phyloP scores from a whole-genome alignment of 1,140 invertebrate species.

The Pteromalus puparum region DNA sequence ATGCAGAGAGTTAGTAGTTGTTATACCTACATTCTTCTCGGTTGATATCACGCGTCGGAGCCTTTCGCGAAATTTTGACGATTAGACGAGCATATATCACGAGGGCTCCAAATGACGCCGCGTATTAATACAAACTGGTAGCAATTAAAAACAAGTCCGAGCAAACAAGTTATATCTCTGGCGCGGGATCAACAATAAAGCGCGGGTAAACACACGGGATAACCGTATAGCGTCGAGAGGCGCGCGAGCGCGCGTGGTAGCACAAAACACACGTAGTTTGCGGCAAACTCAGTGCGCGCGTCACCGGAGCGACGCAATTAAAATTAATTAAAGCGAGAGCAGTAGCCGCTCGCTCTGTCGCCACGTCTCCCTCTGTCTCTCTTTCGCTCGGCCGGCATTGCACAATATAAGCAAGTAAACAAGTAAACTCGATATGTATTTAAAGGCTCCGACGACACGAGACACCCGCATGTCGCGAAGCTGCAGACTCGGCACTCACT shows the following conservation, averaged over 20 bases:
- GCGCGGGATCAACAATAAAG: no score
- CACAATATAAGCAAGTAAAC: slow-evolving; percentile 2
- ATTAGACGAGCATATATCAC: no score
- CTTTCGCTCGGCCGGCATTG: neutral
- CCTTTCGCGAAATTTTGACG: no score
- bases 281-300: neutral
- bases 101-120: no score
- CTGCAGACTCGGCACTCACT: slow-evolving; percentile 74
- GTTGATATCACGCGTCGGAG: no score
- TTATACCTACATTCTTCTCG: no score
- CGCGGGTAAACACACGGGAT: no score
- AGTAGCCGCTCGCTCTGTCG: neutral
- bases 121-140: no score
- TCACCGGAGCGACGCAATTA: slow-evolving; percentile 25
- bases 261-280: neutral
- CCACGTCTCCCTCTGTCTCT: neutral
- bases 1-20: neutral
- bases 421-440: slow-evolving; percentile 24
- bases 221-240: neutral
- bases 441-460: neutral
- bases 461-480: neutral
- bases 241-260: no score
- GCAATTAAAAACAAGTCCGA: no score
- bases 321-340: slow-evolving; percentile 44
- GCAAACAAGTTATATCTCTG: no score